Evolutionary conservation across 2,113 vertebrate species (phyloP), one percentile per base, ranked within the genome.

Genomic region (Gorsachius goisagi): DNA sequence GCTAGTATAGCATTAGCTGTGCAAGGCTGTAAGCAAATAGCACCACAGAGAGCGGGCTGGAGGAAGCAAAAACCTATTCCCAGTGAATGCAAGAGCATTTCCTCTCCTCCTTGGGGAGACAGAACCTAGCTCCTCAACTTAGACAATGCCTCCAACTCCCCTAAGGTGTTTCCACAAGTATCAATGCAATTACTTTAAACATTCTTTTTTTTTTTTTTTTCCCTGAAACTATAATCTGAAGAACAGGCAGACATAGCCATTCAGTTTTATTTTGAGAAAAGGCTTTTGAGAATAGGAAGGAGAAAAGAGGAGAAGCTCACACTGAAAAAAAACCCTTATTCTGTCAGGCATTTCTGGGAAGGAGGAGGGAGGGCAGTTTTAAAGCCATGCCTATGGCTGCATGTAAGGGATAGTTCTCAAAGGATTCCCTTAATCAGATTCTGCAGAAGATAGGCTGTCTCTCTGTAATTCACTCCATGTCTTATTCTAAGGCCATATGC

Each of bases 381-480:
- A 59, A 85, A 93, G 59, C 45, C 68, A 39, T 68, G 73, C 28
- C 45, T 74, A 35, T 79, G 74, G 58, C 49, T 93, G 35, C 16
- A 32, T 23, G 24, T 59, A 66, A 89, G 33, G 41, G 44, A 73
- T 55, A 47, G 33, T 90, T 96, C 89, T 94, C 80, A 52, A 14
- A 53, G 62, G 85, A 86, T 76, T 94, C 75, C 78, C 41, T 89
- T 84, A 71, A 93, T 95, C 89, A 75, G 77, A 81, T 79, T 94
- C 74, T 86, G 79, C 53, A 83, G 58, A 72, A 83, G 81, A 95
- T 66, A 85, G 75, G 44, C 53, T 91, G n/a, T 71, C 58, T 44
- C 33, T 39, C 53, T 75, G 41, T 76, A 92, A 94, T 93, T 96
- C 80, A 53, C 7, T 79, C 86, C 41, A 11, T 58, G 59, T 88